Conservation (phyloP, 2,797 vertebrate genomes). For the Phalloptychus januarius region DNA sequence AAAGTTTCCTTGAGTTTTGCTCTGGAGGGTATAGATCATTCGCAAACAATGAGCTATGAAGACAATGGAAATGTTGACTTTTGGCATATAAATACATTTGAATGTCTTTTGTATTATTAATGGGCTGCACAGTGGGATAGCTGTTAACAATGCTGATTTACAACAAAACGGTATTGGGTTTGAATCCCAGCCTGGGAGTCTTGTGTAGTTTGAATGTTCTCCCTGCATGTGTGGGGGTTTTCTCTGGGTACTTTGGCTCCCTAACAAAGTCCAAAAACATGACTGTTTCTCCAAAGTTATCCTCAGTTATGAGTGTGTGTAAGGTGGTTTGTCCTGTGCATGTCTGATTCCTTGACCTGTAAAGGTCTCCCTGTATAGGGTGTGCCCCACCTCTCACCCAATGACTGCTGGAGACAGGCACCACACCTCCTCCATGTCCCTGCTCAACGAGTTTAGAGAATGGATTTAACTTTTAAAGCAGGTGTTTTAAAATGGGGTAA, state of each 20-base stretch:
- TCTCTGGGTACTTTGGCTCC: not conserved
- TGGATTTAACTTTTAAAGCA: not conserved
- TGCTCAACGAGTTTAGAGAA: too few relatives aligned
- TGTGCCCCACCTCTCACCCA: too few relatives aligned
- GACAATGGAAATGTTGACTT: not conserved
- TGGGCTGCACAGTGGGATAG: not conserved
- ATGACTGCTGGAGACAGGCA: too few relatives aligned
- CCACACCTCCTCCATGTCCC: too few relatives aligned
- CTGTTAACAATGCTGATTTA: not conserved
- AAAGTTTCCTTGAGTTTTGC: conserved; percentile 35
- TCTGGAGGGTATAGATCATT: conserved; percentile 7
- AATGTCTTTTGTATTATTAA: not conserved
- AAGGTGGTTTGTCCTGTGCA: not conserved
- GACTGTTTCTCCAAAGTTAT: not conserved
- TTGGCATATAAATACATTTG: not conserved
- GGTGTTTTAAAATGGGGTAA: too few relatives aligned
- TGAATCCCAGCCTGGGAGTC: not conserved
- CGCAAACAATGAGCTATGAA: not conserved
- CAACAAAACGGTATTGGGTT: not conserved
- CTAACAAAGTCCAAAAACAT: not conserved
- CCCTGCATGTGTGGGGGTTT: not conserved
- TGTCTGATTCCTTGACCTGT: too few relatives aligned
- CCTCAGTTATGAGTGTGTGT: not conserved
- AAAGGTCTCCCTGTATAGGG: too few relatives aligned
- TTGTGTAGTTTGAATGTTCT: not conserved